phyloP scores from a whole-genome alignment of 1,140 invertebrate species.

The Pectinophora gossypiella region DNA sequence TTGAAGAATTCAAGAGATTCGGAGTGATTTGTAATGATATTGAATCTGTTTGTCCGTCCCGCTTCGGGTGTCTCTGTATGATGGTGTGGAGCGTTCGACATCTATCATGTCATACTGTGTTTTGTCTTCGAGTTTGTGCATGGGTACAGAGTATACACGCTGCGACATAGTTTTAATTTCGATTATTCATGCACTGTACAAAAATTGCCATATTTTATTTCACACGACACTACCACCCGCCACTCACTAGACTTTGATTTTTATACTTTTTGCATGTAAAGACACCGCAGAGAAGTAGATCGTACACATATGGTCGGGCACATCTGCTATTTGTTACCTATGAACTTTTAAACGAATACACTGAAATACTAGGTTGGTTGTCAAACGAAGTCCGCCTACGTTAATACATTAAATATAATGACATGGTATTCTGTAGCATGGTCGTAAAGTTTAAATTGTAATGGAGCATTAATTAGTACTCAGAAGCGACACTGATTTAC shows the following conservation, averaged over 20 bases:
- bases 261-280: not conserved
- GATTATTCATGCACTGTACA: not conserved
- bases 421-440: too few relatives aligned
- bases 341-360: too few relatives aligned
- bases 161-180: not conserved
- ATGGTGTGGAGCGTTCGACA: not conserved
- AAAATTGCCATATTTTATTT: not conserved
- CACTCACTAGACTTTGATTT: not conserved
- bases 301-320: too few relatives aligned
- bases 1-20: not conserved
- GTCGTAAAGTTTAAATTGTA: too few relatives aligned
- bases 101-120: not conserved
- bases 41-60: not conserved
- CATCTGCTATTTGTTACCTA: too few relatives aligned
- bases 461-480: too few relatives aligned
- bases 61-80: not conserved
- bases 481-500: too few relatives aligned
- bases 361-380: too few relatives aligned
- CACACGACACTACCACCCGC: slow-evolving; percentile 2
- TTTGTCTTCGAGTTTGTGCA: not conserved
- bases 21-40: not conserved
- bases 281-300: too few relatives aligned
- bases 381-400: too few relatives aligned
- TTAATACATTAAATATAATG: too few relatives aligned
- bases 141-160: not conserved